Evolutionary conservation across 92 coral and sea anemone species (phyloP).

Genomic region (Porites cylindrica): DNA sequence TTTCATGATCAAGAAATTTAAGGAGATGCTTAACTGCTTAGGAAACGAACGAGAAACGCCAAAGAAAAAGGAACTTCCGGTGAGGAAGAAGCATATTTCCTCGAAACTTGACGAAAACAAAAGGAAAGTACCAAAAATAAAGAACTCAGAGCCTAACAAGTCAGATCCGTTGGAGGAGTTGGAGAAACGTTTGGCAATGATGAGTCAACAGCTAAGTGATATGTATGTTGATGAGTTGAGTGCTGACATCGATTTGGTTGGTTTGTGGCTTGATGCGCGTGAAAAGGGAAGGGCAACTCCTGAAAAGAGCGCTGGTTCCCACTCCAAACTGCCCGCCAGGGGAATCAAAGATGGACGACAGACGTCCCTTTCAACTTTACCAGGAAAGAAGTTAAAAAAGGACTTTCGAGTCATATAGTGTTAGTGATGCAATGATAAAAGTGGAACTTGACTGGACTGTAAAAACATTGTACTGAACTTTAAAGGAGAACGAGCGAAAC

Average conservation of each 20-base stretch:
- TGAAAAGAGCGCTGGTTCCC: constrained; percentile 18
- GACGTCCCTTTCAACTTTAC: not conserved
- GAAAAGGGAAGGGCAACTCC: not conserved
- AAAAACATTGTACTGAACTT: not conserved
- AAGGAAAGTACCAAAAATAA: not conserved
- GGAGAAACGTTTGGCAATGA: not conserved
- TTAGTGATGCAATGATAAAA: not conserved
- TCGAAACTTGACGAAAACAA: constrained; percentile 15
- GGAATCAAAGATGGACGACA: not conserved
- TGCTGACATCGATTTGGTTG: constrained; percentile 1
- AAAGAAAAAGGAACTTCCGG: not conserved
- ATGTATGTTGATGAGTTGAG: constrained; percentile 33
- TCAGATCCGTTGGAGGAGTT: not conserved
- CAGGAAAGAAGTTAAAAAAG: not conserved
- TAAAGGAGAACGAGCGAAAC: too few species aligned
- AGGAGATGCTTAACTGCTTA: constrained; percentile 27
- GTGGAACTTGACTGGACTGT: not conserved
- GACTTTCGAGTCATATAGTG: not conserved
- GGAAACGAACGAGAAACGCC: not conserved
- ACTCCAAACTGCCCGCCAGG: not conserved
- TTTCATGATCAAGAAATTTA: constrained; percentile 47
- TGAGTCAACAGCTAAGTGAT: constrained; percentile 4
- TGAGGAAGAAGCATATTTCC: not conserved
- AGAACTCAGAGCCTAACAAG: not conserved
- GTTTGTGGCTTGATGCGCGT: constrained; percentile 1